A percentile compares a stretch with the other conserved stretches of the same genome.
Conservation (phyloP, 1,140 invertebrate species). For the Magallana gigas region DNA sequence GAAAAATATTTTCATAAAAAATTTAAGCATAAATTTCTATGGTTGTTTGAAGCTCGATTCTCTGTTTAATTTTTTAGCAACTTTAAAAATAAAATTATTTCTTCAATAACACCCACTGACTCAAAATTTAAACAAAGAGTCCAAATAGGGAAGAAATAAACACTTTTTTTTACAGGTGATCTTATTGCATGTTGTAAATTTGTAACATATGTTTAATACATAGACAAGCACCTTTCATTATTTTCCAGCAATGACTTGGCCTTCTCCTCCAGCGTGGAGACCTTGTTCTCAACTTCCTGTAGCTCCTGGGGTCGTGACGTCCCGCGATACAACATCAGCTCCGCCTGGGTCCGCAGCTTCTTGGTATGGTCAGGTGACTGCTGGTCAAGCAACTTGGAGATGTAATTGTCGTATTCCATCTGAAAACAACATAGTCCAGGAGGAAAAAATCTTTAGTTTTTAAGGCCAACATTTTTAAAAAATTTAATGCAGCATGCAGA, state of each 20-base stretch:
- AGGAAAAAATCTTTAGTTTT: neutral
- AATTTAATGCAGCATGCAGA: neutral
- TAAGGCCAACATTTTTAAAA: neutral
- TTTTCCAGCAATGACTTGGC: constrained; percentile 64
- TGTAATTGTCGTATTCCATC: constrained; percentile 76
- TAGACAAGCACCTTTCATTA: constrained; percentile 67
- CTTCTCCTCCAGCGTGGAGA: constrained; percentile 64
- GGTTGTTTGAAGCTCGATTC: no score
- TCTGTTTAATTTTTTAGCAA: no score
- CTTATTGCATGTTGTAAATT: no score
- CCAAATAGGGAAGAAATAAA: no score
- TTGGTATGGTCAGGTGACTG: constrained; percentile 73
- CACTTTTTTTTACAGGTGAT: no score
- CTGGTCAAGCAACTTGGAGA: constrained; percentile 72
- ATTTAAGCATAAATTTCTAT: no score
- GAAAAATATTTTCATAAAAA: no score
- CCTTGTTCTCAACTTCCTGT: constrained; percentile 63
- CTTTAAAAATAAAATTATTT: no score
- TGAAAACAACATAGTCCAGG: constrained; percentile 4
- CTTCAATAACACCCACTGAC: no score
- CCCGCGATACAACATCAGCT: constrained; percentile 71
- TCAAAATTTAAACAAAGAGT: no score
- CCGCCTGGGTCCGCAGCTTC: constrained; percentile 72
- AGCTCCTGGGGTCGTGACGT: constrained; percentile 70
- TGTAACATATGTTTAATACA: no score